Evolutionary conservation across 2,888 invertebrate species (phyloP).

Genomic region (Oxycera nigricornis): DNA sequence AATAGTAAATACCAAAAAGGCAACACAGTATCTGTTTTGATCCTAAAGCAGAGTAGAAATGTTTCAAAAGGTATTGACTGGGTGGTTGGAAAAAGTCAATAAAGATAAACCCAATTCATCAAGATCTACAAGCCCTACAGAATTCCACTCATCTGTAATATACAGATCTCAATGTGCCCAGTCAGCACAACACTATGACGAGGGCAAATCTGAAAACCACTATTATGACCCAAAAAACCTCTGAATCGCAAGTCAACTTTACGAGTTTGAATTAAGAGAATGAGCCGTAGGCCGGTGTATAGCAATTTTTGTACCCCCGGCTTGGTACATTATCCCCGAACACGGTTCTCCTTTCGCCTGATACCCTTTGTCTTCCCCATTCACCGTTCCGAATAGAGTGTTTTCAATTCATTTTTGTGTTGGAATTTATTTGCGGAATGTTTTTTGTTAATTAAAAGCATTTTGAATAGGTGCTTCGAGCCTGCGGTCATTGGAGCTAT

Average conservation of each 20-base stretch:
- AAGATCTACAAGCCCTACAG: neutral
- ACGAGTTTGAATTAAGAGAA: slow-evolving; percentile 12
- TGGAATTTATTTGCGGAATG: slow-evolving; percentile 47
- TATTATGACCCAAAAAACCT: neutral
- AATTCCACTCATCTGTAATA: neutral
- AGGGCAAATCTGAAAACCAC: neutral
- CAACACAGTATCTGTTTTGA: no score
- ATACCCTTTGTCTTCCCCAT: neutral
- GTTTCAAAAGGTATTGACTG: neutral
- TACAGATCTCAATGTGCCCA: neutral
- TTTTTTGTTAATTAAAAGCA: slow-evolving; percentile 46
- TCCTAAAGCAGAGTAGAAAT: neutral
- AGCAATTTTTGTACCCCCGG: neutral
- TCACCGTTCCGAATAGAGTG: slow-evolving; percentile 12
- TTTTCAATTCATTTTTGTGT: slow-evolving; percentile 47
- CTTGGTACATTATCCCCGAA: neutral
- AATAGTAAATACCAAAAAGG: no score
- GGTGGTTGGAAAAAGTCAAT: neutral
- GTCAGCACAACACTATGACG: neutral
- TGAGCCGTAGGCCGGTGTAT: slow-evolving; percentile 9
- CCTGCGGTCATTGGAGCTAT: slow-evolving; percentile 21
- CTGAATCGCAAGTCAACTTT: slow-evolving; percentile 6
- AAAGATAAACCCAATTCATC: slow-evolving; percentile 6
- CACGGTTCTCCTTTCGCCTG: neutral
- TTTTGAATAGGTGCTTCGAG: slow-evolving; percentile 34